Base-by-base conservation (phyloP, 2,888 invertebrate genomes). In the Epistrophella euchroma region DNA sequence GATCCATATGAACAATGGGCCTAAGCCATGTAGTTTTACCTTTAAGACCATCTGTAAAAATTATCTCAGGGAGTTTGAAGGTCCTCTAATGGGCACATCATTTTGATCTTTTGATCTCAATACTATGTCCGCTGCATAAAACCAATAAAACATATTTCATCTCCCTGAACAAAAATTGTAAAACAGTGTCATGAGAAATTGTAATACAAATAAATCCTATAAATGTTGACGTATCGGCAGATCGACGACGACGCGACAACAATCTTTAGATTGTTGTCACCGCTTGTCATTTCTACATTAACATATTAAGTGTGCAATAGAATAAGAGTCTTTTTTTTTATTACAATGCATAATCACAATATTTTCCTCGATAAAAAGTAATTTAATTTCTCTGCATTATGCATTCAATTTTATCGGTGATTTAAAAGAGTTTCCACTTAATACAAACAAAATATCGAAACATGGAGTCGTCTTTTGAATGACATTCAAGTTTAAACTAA, bases 341-440 rank as follows among this genome's bases (percentile, higher is more conserved):
- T 15, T n/a, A 55, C 32, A 28, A 70, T 75, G 47, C 60, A 64
- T 35, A 58, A 52, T 52, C 11, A 17, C 17, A 17, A 56, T 17
- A 17, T 56, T 32, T 32, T n/a, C 6, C n/a, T n/a, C 25, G 6
- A 15, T 52, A 40, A 17, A 40, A 22, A 15, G 15, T 13, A 28
- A 47, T 43, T 35, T 9, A 58, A 45, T 47, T 45, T 71, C 22
- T 50, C 35, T 40, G 45, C 11, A 45, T 58, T 43, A 60, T 82
- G 72, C 68, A 82, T 82, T 68, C 68, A 62, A 82, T 68, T 77
- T 77, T 62, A 77, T 77, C 58, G 72, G 66, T 68, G 82, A 82
- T 45, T 72, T 55, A 73, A 47, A 60, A 43, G 45, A 72, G 60
- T 73, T 82, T 73, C 58, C 66, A 68, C 13, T 58, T 66, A 58